A percentile compares a stretch with the other conserved stretches of the same genome.
phyloP scores from a whole-genome alignment of 1,140 invertebrate genomes.

The Zaprionus vittiger region DNA sequence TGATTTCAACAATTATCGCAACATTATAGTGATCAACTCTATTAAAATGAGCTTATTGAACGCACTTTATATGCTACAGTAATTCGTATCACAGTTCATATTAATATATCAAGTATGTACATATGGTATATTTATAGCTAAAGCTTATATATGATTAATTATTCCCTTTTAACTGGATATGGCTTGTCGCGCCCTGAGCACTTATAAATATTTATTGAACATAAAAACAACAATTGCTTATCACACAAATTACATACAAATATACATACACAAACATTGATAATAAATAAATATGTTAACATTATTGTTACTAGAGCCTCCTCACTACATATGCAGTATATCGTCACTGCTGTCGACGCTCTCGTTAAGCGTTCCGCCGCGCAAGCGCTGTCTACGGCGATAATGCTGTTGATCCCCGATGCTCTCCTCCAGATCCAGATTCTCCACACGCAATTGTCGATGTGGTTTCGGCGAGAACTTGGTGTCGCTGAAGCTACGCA shows the following conservation, averaged over 20 bases:
- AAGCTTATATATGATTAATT: slow-evolving; percentile 1
- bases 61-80: slow-evolving; percentile 41
- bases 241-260: slow-evolving; percentile 6
- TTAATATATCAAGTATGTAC: slow-evolving; percentile 4
- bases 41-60: slow-evolving; percentile 31
- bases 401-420: not conserved
- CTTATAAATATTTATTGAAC: slow-evolving; percentile 6
- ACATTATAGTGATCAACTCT: not conserved
- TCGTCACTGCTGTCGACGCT: slow-evolving; percentile 24
- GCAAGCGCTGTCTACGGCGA: not conserved
- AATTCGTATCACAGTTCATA: slow-evolving; percentile 45
- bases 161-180: not conserved
- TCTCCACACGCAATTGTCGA: slow-evolving; percentile 38
- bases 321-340: slow-evolving; percentile 31
- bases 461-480: not conserved
- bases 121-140: not conserved
- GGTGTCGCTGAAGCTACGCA: not conserved
- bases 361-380: not conserved
- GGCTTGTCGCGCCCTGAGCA: not conserved
- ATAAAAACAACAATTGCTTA: slow-evolving; percentile 7
- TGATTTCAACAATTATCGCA: not conserved
- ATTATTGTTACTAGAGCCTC: not conserved
- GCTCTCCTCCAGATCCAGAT: slow-evolving; percentile 40
- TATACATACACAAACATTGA: slow-evolving; percentile 11
- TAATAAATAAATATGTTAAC: not conserved